Conservation (phyloP, 2,888 invertebrate species). For the Cataglyphis altisquamis region DNA sequence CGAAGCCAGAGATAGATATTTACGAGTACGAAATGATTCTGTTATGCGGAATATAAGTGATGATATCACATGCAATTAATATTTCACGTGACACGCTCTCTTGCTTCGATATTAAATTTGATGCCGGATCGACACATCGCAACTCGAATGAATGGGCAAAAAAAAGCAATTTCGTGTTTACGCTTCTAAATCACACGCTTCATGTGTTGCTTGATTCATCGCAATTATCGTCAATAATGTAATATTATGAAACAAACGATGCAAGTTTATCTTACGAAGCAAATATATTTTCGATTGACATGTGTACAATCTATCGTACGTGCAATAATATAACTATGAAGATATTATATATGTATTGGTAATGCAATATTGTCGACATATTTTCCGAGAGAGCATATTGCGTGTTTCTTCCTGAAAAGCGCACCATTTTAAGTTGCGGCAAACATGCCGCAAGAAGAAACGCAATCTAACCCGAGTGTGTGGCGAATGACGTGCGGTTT, state of each 20-base stretch:
- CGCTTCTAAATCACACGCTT: conserved; percentile 1
- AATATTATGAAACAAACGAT: not conserved
- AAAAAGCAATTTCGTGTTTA: conserved; percentile 3
- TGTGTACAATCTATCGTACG: not conserved
- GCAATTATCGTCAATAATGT: not conserved
- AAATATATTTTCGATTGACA: not conserved
- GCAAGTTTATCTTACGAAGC: not conserved
- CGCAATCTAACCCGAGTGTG: not conserved
- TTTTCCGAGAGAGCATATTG: not conserved
- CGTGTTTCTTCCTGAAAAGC: not conserved
- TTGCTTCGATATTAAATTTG: not conserved
- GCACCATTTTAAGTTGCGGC: not conserved
- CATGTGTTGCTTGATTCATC: not conserved
- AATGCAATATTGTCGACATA: not conserved
- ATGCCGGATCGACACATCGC: not conserved
- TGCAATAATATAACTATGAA: not conserved
- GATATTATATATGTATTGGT: not conserved
- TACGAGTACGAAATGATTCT: too few relatives aligned
- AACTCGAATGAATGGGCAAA: not conserved
- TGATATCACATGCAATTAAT: not conserved
- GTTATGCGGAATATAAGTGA: not conserved
- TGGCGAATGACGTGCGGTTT: conserved; percentile 14
- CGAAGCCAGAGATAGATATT: not conserved
- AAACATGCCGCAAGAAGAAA: not conserved
- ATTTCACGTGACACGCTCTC: not conserved